Percentiles rank a stretch among this genome's conserved stretches.
These are phyloP conservation scores for Phataginus tricuspis DNA, from an alignment of 2,797 vertebrate species.

Conservation along the genomic window DNA sequence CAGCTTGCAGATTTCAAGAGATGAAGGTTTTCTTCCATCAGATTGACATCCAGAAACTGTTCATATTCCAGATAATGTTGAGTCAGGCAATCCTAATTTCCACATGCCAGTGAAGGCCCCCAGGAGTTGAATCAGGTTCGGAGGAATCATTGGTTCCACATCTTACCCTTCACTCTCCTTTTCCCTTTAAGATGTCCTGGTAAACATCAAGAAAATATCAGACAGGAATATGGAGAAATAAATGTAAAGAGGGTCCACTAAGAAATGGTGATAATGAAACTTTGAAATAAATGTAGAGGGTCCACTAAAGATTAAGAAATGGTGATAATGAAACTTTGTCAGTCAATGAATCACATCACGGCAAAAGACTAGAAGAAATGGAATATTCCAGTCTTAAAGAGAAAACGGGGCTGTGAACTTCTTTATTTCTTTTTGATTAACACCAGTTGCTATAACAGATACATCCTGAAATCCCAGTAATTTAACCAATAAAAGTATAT, in stretches of 20 bases:
- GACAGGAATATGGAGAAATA: not conserved
- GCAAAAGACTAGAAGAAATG: slow-evolving; percentile 7
- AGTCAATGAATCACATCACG: not conserved
- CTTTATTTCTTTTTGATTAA: slow-evolving; percentile 37
- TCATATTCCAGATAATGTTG: not conserved
- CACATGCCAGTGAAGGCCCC: not conserved
- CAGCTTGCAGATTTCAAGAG: not conserved
- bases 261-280: not conserved
- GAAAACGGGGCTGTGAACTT: not conserved
- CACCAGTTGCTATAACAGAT: not conserved
- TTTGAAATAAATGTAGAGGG: not conserved
- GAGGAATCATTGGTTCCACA: not conserved
- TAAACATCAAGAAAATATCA: slow-evolving; percentile 31
- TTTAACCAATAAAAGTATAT: not conserved
- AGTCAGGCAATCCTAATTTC: slow-evolving; percentile 14
- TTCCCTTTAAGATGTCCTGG: not conserved
- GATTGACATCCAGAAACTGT: not conserved
- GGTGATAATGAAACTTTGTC: not conserved
- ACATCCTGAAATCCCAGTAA: not conserved
- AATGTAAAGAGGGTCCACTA: not conserved
- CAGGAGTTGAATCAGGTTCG: not conserved
- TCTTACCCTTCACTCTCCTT: not conserved
- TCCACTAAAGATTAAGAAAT: not conserved
- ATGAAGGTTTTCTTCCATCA: not conserved
- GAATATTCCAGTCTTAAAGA: not conserved